Evolutionary conservation across 2,888 invertebrate genomes (phyloP), one percentile per base, ranked within the genome.

Genomic region (Lobophora halterata): DNA sequence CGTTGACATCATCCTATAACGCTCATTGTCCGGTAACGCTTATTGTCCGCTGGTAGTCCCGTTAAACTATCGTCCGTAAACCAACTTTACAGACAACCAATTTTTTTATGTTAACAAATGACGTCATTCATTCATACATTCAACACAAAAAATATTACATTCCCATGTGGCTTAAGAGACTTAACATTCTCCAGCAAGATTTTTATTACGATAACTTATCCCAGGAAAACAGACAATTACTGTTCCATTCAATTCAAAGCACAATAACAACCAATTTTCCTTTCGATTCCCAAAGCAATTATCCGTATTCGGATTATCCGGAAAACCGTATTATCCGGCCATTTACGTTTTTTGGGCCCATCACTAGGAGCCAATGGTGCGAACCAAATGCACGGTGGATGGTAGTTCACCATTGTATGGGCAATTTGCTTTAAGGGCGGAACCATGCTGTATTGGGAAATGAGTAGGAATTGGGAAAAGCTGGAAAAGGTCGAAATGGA

Each of bases 291-390:
- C 42, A 28, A 42, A 36, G 36, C 42, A 42, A 42, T 42, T 42
- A 42, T 24, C 19, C 16, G 10, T 32, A 36, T 27, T 14, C 18
- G 11, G 27, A 18, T 39, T 38, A 38, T 38, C 13, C 17, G 30
- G 25, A 35, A 24, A 31, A 26, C 35, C 27, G 14, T 30, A 41
- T 36, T 16, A 36, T 36, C 35, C 13, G 17, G 18, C 23, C 23
- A 36, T 35, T 36, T 24, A 34, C 42, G 32, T 23, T 32, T 32
- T 31, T 21, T 18, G 16, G 36, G 40, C 20, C 16, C 52, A 45
- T 46, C 52, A 38, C 52, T 52, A 59, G 34, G 34, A 47, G 53
- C 55, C 55, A 62, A 63, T 65, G 64, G 65, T 59, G 64, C 64
- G 56, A 45, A 38, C 46, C 11, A 25, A 50, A 50, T 43, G 49